These are phyloP conservation scores for Drosophila repletoides DNA, from an alignment of 1,140 invertebrate species.

Conservation along the genomic window DNA sequence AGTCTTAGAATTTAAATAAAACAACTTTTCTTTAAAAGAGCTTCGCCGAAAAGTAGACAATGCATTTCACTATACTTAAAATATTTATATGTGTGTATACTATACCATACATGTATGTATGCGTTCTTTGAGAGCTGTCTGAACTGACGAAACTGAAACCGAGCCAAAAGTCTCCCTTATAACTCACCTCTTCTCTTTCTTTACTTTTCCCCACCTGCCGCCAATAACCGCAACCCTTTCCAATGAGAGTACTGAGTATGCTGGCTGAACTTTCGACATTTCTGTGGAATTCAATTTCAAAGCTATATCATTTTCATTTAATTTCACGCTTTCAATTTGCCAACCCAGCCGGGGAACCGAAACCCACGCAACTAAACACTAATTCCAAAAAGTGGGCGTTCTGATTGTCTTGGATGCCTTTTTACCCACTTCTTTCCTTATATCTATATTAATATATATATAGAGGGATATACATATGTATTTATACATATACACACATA, in stretches of 20 bases:
- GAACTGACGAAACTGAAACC: constrained; percentile 9
- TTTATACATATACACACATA: not conserved
- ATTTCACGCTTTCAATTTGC: constrained; percentile 76
- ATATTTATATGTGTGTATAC: too few species aligned
- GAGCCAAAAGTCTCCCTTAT: not conserved
- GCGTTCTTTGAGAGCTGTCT: too few species aligned
- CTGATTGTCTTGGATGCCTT: constrained; percentile 13
- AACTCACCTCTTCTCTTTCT: not conserved
- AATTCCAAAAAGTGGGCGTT: constrained; percentile 6
- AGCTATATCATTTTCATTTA: constrained; percentile 79
- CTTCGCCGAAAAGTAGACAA: constrained; percentile 19
- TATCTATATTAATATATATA: not conserved
- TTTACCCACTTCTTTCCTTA: not conserved
- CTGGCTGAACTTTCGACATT: constrained; percentile 62
- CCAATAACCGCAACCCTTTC: too few species aligned
- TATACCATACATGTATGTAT: too few species aligned
- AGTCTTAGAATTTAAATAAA: too few species aligned
- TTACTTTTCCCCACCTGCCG: not conserved
- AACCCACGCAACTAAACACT: constrained; percentile 38
- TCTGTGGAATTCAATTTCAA: constrained; percentile 78
- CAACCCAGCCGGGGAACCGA: constrained; percentile 22
- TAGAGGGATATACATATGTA: not conserved
- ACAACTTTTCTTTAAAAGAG: not conserved
- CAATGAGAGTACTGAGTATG: not conserved
- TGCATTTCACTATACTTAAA: not conserved